Percentiles rank a stretch among this genome's conserved stretches.
These are phyloP conservation scores for Eumacrocentrus americanus DNA, from an alignment of 2,888 invertebrate species.

Conservation along the genomic window DNA sequence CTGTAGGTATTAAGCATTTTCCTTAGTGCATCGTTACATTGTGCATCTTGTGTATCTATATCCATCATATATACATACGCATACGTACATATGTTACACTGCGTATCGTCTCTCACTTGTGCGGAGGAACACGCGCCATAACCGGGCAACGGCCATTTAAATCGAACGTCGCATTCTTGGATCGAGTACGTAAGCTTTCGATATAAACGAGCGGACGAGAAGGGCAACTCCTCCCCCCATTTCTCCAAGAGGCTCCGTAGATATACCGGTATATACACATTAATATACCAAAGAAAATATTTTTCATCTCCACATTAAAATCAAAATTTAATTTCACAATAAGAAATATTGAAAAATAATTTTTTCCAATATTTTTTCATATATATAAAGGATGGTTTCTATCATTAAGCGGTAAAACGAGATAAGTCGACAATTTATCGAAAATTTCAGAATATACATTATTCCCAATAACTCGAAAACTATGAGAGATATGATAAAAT, in stretches of 20 bases:
- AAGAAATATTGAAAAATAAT: not conserved
- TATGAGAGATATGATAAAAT: too few species aligned
- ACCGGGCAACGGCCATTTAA: slow-evolving; percentile 30
- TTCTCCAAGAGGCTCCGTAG: not conserved
- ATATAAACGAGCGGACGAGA: slow-evolving; percentile 20
- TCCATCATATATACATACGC: not conserved
- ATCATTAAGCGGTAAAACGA: too few species aligned
- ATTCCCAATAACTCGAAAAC: too few species aligned
- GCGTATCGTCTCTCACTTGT: slow-evolving; percentile 1
- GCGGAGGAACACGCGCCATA: slow-evolving; percentile 17
- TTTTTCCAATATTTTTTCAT: too few species aligned
- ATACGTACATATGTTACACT: not conserved
- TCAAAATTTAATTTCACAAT: not conserved
- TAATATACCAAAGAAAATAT: not conserved
- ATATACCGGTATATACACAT: not conserved
- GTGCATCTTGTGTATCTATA: too few species aligned
- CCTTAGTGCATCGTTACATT: too few species aligned
- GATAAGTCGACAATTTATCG: too few species aligned
- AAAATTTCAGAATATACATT: too few species aligned
- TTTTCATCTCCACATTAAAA: too few species aligned
- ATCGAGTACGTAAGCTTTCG: slow-evolving; percentile 35
- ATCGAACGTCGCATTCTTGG: slow-evolving; percentile 36
- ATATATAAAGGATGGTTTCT: too few species aligned
- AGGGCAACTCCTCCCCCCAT: slow-evolving; percentile 1
- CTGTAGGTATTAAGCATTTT: too few species aligned